Evolutionary conservation across 2,113 vertebrate species (phyloP).

Genomic region (Arvicanthis niloticus): DNA sequence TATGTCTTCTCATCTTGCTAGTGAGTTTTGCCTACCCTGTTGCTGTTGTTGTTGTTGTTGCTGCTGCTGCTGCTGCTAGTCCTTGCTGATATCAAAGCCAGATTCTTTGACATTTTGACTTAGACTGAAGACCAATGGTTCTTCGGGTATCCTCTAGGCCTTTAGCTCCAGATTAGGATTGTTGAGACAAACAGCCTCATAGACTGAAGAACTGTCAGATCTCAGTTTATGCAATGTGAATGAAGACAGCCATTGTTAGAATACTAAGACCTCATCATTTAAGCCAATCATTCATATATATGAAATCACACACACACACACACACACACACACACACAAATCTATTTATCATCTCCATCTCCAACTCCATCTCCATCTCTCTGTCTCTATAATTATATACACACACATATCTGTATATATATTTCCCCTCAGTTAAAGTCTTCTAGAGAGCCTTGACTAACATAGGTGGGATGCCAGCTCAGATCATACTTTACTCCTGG

Average conservation of each 20-base stretch:
- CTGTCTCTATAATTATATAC: too few species aligned
- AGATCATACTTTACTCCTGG: background rate
- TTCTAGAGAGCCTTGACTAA: background rate
- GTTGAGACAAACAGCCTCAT: background rate
- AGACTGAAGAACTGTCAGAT: background rate
- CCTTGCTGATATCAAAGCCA: background rate
- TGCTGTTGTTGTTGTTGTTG: accelerated
- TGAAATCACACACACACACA: background rate
- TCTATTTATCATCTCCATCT: too few species aligned
- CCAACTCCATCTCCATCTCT: too few species aligned
- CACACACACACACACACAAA: background rate
- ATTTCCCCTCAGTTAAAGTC: background rate
- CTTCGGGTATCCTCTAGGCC: background rate
- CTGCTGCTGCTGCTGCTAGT: background rate
- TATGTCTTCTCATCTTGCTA: background rate
- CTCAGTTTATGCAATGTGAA: background rate
- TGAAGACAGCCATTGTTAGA: background rate
- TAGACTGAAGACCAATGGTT: background rate
- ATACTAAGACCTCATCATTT: background rate
- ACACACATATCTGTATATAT: background rate
- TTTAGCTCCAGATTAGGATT: background rate
- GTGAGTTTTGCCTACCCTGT: background rate
- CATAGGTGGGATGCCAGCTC: background rate
- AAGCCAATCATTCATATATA: background rate
- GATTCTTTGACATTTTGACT: background rate